These are phyloP conservation scores for Pseudobourletiella spinata DNA, from an alignment of 1,140 invertebrate species.

Conservation along the genomic window DNA sequence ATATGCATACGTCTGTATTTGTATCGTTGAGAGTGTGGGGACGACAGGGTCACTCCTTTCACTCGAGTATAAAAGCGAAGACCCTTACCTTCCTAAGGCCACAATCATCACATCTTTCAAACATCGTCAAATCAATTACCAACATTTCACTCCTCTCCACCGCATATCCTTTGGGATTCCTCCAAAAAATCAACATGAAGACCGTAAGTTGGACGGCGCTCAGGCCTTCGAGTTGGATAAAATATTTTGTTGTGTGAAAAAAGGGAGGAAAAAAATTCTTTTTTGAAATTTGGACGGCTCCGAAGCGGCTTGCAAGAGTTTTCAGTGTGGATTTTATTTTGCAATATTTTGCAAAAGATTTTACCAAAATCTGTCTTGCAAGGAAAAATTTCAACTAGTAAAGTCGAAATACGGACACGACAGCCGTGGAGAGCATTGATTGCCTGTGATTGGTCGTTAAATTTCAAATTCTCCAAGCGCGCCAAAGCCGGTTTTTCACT, in stretches of 20 bases:
- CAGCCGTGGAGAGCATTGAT: too few species aligned
- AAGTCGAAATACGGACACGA: too few species aligned
- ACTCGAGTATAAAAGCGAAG: conserved; percentile 12
- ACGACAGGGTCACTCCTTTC: conserved; percentile 20
- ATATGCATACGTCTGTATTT: too few species aligned
- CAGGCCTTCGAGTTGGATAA: background rate
- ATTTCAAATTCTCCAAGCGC: background rate
- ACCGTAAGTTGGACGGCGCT: background rate
- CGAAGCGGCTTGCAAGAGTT: background rate
- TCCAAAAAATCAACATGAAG: background rate
- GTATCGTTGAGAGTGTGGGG: too few species aligned
- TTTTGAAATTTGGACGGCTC: background rate
- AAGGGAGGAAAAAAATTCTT: background rate
- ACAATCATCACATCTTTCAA: background rate
- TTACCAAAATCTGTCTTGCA: background rate
- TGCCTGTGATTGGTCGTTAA: too few species aligned
- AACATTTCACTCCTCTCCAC: background rate
- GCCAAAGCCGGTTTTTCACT: background rate
- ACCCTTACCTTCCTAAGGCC: background rate
- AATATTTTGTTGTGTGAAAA: too few species aligned
- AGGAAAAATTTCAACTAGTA: background rate
- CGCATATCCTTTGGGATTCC: background rate
- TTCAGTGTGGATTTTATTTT: background rate
- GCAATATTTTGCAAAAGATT: background rate
- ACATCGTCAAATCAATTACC: background rate